A percentile compares a stretch with the other conserved stretches of the same genome.
phyloP scores from a whole-genome alignment of 2,888 invertebrate genomes.

The Steinernema hermaphroditum region DNA sequence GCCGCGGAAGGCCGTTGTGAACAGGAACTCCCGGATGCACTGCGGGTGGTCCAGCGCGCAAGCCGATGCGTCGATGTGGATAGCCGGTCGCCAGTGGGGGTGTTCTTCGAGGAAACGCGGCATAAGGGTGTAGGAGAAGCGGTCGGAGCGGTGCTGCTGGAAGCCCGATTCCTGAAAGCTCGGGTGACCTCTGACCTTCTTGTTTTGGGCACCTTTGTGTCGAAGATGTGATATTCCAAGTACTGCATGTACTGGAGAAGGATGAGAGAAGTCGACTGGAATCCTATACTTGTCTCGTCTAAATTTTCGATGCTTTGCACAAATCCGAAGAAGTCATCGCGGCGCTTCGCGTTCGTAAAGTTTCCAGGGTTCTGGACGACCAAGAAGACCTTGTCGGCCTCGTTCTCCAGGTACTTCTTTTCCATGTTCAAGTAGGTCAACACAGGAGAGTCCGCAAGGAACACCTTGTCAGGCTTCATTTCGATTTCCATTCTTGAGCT shows the following conservation, averaged over 20 bases:
- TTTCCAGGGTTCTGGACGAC: slow-evolving; percentile 6
- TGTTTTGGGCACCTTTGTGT: too few relatives aligned
- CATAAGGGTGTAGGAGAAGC: not conserved
- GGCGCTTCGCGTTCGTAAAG: not conserved
- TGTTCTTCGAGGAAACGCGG: not conserved
- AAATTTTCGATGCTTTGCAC: not conserved
- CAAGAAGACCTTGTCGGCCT: not conserved
- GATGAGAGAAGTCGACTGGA: not conserved
- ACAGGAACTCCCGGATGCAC: not conserved
- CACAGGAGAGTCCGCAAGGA: slow-evolving; percentile 4
- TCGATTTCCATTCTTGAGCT: not conserved
- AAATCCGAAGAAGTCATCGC: not conserved
- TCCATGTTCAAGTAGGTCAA: not conserved
- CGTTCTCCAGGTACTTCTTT: not conserved
- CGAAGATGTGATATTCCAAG: not conserved
- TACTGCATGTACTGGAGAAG: not conserved
- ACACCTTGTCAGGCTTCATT: slow-evolving; percentile 18
- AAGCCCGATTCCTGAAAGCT: too few relatives aligned
- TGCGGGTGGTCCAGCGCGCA: not conserved
- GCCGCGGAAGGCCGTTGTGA: not conserved
- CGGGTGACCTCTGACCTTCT: too few relatives aligned
- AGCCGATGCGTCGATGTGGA: not conserved
- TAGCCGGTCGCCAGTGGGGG: not conserved
- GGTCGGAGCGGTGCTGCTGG: too few relatives aligned
- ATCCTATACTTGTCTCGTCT: not conserved